Evolutionary conservation across 35 echinoderm and acorn worm species (phyloP), one percentile per base, ranked within the genome.

Genomic region (Ophioderma brevispina): DNA sequence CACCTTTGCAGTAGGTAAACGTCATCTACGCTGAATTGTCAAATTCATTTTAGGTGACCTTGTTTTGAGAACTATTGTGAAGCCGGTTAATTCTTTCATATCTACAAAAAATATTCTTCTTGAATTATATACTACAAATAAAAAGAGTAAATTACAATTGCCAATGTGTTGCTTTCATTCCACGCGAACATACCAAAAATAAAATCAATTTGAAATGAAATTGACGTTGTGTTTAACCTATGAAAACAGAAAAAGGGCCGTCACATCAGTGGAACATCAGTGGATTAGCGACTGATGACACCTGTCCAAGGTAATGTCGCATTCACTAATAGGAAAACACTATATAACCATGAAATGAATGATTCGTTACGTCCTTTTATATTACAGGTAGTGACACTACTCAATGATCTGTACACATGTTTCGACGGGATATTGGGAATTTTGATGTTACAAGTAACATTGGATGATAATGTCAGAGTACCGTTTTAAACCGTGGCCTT

Each of bases 331-430:
- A 31, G 13, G 13, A 10, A 77, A 77, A 77, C 33, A 35, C 13
- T 77, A 77, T 28, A 35, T 77, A 28, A 77, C 13, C 13, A n/a
- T 35, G 10, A 35, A 35, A 35, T 11, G 13, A 15, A 77, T 77
- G 25, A 18, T 77, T 35, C 28, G 28, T 0, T 15, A 28, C 28
- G 13, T 78, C 75, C 18, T 31, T 37, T 76, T 19, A 8, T 0
- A 6, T 82, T 82, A 10, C 34, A 90, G 80, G 88, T 90, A 35
- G 88, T 90, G 19, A 33, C 41, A 39, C 55, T 90, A 31, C 39
- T 90, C 2, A 90, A 90, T 84, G 88, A 90, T 25, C 36, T 90
- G 19, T 90, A 90, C 34, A 95, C 94, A 33, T 92, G 89, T 50
- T 95, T 95, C 38, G 94, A 95, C 32, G 89, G 64, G 23, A 90